A percentile compares a stretch with the other conserved stretches of the same genome.
phyloP scores from a whole-genome alignment of 2,113 vertebrate species.

The Nestor notabilis region DNA sequence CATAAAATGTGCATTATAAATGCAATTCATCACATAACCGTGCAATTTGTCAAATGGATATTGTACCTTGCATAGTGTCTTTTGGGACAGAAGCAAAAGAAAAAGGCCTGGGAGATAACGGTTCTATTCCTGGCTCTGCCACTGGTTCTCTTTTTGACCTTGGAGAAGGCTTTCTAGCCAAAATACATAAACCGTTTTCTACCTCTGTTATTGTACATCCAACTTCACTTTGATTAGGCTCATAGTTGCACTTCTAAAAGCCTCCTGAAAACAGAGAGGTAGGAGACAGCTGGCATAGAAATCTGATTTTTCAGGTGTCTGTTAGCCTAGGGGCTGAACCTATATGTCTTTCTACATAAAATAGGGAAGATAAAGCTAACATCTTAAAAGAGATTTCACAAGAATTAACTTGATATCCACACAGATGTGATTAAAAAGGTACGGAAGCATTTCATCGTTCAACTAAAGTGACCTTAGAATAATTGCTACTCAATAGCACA shows the following conservation, averaged over 20 bases:
- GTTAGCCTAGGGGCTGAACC: background rate
- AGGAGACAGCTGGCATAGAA: background rate
- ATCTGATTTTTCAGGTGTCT: background rate
- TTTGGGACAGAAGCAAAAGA: conserved; percentile 60
- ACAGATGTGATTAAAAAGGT: background rate
- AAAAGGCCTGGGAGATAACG: conserved; percentile 47
- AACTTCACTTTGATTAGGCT: background rate
- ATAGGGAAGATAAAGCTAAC: background rate
- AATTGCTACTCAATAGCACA: background rate
- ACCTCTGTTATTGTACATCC: background rate
- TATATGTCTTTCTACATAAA: background rate
- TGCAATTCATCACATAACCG: conserved; percentile 63
- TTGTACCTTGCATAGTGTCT: conserved; percentile 49
- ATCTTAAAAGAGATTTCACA: background rate
- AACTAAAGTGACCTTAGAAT: background rate
- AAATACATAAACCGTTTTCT: background rate
- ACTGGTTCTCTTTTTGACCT: conserved; percentile 57
- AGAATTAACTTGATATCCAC: background rate
- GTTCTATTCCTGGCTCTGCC: conserved; percentile 56
- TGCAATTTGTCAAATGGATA: conserved; percentile 67
- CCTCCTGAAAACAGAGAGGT: background rate
- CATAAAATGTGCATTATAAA: conserved; percentile 68
- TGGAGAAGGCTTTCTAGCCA: conserved; percentile 24
- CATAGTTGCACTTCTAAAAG: background rate
- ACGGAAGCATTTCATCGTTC: background rate